Conservation (phyloP, 2,888 invertebrate genomes). For the Lucinisca nassula region DNA sequence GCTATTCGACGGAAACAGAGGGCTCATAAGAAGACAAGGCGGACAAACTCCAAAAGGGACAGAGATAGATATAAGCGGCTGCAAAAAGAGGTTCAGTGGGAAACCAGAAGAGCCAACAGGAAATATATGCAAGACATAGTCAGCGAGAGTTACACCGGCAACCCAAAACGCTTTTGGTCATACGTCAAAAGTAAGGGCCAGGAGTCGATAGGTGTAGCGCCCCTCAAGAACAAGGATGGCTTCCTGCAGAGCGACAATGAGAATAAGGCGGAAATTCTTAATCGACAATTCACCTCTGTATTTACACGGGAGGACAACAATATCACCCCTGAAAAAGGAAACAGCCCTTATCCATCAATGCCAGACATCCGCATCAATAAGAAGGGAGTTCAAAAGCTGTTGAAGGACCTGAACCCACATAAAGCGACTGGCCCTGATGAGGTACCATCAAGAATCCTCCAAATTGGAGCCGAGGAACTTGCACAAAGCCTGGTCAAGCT, state of each 20-base stretch:
- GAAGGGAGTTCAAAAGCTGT: background rate
- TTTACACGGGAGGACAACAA: slow-evolving; percentile 25
- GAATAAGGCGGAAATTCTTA: slow-evolving; percentile 46
- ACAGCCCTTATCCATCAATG: background rate
- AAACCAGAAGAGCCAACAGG: background rate
- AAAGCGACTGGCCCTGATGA: background rate
- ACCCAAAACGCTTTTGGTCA: slow-evolving; percentile 34
- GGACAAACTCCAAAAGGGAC: background rate
- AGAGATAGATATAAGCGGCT: background rate
- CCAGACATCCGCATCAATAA: background rate
- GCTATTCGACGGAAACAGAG: background rate
- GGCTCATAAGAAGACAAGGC: background rate
- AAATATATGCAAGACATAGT: background rate
- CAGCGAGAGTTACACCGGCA: background rate
- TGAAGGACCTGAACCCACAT: background rate
- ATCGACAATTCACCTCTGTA: slow-evolving; percentile 17
- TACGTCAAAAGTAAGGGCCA: slow-evolving; percentile 41
- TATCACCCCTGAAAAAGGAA: slow-evolving; percentile 25
- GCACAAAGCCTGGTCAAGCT: background rate
- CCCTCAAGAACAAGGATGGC: slow-evolving; percentile 41
- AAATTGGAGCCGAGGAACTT: background rate
- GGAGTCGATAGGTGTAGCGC: slow-evolving; percentile 33
- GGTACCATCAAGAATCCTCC: background rate
- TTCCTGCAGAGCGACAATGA: slow-evolving; percentile 33
- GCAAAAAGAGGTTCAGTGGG: background rate